Evolutionary conservation across 2,888 invertebrate genomes (phyloP).

Genomic region (Leptinotarsa peninsularis): DNA sequence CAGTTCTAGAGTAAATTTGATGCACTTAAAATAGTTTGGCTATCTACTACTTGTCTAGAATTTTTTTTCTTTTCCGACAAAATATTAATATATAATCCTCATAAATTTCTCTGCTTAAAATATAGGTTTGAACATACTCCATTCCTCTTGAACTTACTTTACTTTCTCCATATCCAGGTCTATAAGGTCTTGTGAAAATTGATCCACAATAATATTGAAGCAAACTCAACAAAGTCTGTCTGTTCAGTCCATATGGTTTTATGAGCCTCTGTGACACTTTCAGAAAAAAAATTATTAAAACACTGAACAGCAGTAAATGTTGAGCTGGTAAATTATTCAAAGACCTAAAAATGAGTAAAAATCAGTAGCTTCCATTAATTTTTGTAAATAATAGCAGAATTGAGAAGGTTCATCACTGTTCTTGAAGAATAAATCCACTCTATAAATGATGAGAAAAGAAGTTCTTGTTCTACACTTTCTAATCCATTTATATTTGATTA

Average conservation of each 20-base stretch:
- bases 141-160: slow-evolving; percentile 25
- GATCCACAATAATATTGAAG: slow-evolving; percentile 48
- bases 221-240: slow-evolving; percentile 38
- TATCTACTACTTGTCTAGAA: too few relatives aligned
- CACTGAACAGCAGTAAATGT: slow-evolving; percentile 47
- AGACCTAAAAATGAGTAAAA: slow-evolving; percentile 29
- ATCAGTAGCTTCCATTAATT: neutral
- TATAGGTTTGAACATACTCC: neutral
- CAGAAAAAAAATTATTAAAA: slow-evolving; percentile 47
- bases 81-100: too few relatives aligned
- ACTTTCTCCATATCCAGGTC: slow-evolving; percentile 40
- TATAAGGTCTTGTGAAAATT: slow-evolving; percentile 49
- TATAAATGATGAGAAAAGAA: too few relatives aligned
- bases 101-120: too few relatives aligned
- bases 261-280: slow-evolving; percentile 39
- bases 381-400: neutral
- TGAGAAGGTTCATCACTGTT: too few relatives aligned
- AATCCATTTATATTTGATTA: too few relatives aligned
- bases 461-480: too few relatives aligned
- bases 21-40: too few relatives aligned
- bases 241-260: slow-evolving; percentile 28
- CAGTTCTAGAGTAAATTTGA: too few relatives aligned
- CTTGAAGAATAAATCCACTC: too few relatives aligned
- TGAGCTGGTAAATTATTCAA: slow-evolving; percentile 47
- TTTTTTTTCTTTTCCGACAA: too few relatives aligned